phyloP scores from a whole-genome alignment of 2,888 invertebrate genomes.

The Lithophane semibrunnea region DNA sequence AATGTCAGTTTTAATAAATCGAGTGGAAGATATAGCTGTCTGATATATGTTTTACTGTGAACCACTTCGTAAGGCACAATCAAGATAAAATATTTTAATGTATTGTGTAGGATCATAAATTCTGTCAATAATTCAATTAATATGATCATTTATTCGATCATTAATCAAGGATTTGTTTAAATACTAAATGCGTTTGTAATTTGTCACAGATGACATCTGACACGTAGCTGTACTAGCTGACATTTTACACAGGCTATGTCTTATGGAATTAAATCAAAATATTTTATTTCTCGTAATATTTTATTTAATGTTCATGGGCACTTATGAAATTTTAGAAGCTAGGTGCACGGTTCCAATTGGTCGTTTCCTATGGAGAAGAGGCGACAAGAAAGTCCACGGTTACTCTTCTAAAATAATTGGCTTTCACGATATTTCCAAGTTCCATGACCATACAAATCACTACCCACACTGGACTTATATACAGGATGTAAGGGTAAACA shows the following conservation, averaged over 20 bases:
- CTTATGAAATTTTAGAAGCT: too few relatives aligned
- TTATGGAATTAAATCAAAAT: not conserved
- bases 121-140: constrained; percentile 40
- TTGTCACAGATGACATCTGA: not conserved
- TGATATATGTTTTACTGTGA: constrained; percentile 54
- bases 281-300: too few relatives aligned
- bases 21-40: constrained; percentile 79
- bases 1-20: constrained; percentile 87
- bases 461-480: not conserved
- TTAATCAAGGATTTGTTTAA: constrained; percentile 24
- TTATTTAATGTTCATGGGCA: too few relatives aligned
- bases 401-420: too few relatives aligned
- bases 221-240: not conserved
- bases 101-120: constrained; percentile 46
- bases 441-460: not conserved
- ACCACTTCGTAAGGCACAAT: constrained; percentile 50
- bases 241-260: not conserved
- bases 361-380: too few relatives aligned
- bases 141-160: constrained; percentile 18
- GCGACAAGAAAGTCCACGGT: too few relatives aligned
- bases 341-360: too few relatives aligned
- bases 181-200: not conserved
- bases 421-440: not conserved
- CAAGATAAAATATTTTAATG: constrained; percentile 53
- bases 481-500: too few relatives aligned